A percentile compares a stretch with the other conserved stretches of the same genome.
Evolutionary conservation across 2,888 invertebrate species (phyloP).

Genomic region (Pseudococcus viburni): DNA sequence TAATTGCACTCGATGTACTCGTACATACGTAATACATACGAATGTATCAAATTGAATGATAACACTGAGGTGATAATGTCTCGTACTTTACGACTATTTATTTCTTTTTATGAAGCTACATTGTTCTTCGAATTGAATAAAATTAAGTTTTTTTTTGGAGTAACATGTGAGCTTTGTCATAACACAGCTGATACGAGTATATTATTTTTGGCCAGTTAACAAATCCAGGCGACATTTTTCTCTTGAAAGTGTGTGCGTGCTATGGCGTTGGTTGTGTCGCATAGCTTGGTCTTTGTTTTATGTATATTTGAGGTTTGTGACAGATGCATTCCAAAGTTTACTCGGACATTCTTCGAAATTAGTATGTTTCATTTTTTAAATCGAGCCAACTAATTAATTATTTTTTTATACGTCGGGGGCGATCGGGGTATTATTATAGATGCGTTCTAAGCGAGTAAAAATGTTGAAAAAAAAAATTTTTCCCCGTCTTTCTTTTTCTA

Average conservation of each 20-base stretch:
- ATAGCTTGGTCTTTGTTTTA: neutral
- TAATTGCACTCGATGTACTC: neutral
- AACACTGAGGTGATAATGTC: neutral
- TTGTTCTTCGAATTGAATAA: neutral
- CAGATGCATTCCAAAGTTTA: slow-evolving; percentile 28
- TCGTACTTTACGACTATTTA: neutral
- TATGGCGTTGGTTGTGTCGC: no score
- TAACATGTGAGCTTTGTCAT: slow-evolving; percentile 11
- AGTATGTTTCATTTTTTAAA: slow-evolving; percentile 47
- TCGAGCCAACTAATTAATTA: slow-evolving; percentile 40
- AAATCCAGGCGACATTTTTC: slow-evolving; percentile 46
- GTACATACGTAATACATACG: neutral
- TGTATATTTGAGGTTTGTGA: neutral
- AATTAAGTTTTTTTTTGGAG: neutral
- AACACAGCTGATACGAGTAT: slow-evolving; percentile 24
- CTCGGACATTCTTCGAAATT: slow-evolving; percentile 41
- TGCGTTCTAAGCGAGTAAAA: slow-evolving; percentile 4
- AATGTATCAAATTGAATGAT: neutral
- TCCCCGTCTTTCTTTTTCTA: neutral
- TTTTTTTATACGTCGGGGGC: neutral
- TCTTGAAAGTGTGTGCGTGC: neutral
- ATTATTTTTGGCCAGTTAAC: slow-evolving; percentile 27
- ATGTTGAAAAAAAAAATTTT: neutral
- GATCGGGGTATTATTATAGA: slow-evolving; percentile 4
- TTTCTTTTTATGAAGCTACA: neutral